Evolutionary conservation across 1,140 invertebrate species (phyloP).

Genomic region (Orius laevigatus): DNA sequence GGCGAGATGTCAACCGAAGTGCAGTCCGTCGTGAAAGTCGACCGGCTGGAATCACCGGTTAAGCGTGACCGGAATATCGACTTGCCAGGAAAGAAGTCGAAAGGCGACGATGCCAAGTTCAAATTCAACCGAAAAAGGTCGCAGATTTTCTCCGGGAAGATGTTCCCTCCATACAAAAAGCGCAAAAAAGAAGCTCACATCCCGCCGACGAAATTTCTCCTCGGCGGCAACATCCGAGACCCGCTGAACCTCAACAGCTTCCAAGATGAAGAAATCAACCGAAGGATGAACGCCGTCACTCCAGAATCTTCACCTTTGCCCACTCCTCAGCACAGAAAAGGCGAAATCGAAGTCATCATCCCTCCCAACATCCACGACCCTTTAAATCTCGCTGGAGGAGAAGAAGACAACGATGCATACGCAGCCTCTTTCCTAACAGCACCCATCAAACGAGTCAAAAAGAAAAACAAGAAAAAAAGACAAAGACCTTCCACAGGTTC

Average conservation of each 20-base stretch:
- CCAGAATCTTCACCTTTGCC: constrained; percentile 75
- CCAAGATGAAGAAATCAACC: constrained; percentile 69
- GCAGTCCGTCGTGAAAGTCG: constrained; percentile 11
- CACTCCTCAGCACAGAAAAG: constrained; percentile 65
- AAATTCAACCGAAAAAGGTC: constrained; percentile 8
- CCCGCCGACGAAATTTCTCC: constrained; percentile 79
- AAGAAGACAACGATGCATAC: constrained; percentile 51
- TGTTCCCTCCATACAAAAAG: constrained; percentile 34
- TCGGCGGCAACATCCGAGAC: constrained; percentile 89
- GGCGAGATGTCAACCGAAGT: constrained; percentile 12
- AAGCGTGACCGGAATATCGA: background rate
- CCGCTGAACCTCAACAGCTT: constrained; percentile 87
- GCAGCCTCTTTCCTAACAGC: constrained; percentile 36
- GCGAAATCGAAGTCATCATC: constrained; percentile 76
- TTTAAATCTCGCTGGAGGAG: constrained; percentile 62
- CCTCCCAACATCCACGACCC: constrained; percentile 85
- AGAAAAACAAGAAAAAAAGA: constrained; percentile 35
- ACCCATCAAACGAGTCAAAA: constrained; percentile 41
- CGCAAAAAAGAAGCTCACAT: constrained; percentile 55
- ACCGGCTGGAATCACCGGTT: background rate
- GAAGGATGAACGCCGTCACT: constrained; percentile 68
- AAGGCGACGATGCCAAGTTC: background rate
- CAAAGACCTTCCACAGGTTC: constrained; percentile 34
- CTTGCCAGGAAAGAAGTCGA: background rate
- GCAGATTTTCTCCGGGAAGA: constrained; percentile 11